Evolutionary conservation across 1,140 invertebrate species (phyloP), one percentile per base, ranked within the genome.

Genomic region (Drosophila gunungcola): DNA sequence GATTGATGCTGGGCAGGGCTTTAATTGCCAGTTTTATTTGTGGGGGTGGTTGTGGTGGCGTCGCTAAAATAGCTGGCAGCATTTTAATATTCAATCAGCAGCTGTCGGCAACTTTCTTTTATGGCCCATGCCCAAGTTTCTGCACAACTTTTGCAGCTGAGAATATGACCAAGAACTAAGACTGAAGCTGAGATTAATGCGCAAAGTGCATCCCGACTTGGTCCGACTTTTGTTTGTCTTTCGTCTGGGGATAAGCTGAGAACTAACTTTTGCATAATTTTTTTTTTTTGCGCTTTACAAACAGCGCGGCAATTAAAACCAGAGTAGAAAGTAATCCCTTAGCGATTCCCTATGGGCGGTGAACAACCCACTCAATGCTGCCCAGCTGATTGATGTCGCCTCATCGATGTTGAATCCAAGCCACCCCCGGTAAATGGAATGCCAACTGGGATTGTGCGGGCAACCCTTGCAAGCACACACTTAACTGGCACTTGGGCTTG

Each of bases 71-170:
- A 29, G 48, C 38, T 68, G 70, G 67, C 79, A 56, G 73, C 73
- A 62, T 85, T 83, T 84, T 86, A 85, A 85, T 86, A 85, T 88
- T 88, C 83, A 88, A 88, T 88, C 83, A 88, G 74, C 83, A 88
- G 83, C 84, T 88, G 84, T 52, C 61, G 39, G 39, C 34, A 78
- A 72, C 42, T 78, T 82, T 82, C 48, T 65, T 70, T 88, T 76
- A 83, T 86, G 78, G 83, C 69, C 73, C 54, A 56, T 4, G 54
- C 39, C 70, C 62, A 60, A 72, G 61, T 78, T 78, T 73, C 11
- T 41, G 43, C 56, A 49, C 34, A 64, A 65, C 29, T 69, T 77
- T 69, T 38, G 21, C 45, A 63, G 32, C 54, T 42, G 49, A 25
- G 42, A 5, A 46, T 45, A 48, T 7, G 12, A 29, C 46, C 46